These are phyloP conservation scores for Luscinia luscinia DNA, from an alignment of 2,797 vertebrate species.

Conservation along the genomic window DNA sequence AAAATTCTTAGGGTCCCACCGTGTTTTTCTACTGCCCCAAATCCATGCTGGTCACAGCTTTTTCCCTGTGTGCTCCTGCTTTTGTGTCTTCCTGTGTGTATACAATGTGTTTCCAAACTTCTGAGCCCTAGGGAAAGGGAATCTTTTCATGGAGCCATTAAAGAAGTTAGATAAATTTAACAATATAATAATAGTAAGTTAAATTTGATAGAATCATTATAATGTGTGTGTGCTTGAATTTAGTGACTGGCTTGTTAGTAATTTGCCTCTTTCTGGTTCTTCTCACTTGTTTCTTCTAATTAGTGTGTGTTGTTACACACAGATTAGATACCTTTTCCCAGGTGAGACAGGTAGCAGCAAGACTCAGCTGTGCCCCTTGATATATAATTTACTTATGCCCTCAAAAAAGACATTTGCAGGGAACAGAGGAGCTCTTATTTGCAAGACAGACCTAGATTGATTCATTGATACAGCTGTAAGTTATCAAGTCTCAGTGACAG, in stretches of 20 bases:
- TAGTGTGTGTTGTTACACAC: not conserved
- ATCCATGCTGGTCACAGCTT: not conserved
- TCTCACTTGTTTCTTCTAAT: not conserved
- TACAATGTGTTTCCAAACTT: not conserved
- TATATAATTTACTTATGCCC: not conserved
- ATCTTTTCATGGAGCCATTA: not conserved
- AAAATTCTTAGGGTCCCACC: not conserved
- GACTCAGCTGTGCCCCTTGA: not conserved
- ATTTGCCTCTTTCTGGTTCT: not conserved
- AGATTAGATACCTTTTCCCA: not conserved
- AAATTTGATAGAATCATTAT: not conserved
- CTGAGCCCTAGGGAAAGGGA: not conserved
- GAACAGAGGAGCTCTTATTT: not conserved
- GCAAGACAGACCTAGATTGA: not conserved
- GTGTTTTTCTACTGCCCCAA: not conserved
- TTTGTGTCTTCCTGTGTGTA: not conserved
- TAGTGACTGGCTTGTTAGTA: not conserved
- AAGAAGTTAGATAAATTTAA: not conserved
- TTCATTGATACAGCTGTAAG: conserved; percentile 40
- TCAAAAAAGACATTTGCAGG: not conserved
- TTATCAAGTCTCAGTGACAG: conserved; percentile 9
- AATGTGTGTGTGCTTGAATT: not conserved
- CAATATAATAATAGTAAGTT: not conserved
- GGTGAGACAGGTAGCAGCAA: not conserved
- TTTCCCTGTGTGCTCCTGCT: not conserved